Conservation (phyloP, 2,888 invertebrate genomes). For the Gastrophysa polygoni region DNA sequence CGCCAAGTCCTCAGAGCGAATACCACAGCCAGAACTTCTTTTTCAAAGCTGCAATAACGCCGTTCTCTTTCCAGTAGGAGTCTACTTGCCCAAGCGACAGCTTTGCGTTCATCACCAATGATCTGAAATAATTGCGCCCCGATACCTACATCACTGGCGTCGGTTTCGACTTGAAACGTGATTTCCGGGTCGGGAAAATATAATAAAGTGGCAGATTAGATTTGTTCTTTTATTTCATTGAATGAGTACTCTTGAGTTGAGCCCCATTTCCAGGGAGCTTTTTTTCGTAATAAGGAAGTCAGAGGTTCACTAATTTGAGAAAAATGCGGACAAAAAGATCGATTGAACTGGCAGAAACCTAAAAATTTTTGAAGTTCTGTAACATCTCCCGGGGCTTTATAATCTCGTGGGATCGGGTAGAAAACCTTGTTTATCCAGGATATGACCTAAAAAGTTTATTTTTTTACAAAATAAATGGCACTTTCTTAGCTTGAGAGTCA, state of each 20-base stretch:
- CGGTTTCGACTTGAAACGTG: constrained; percentile 9
- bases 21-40: constrained; percentile 40
- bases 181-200: background rate
- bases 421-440: background rate
- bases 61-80: constrained; percentile 23
- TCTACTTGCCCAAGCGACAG: background rate
- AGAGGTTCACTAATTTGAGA: constrained; percentile 3
- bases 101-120: background rate
- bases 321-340: constrained; percentile 17
- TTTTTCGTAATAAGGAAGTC: constrained; percentile 5
- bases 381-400: constrained; percentile 18
- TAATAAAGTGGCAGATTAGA: background rate
- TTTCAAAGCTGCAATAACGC: constrained; percentile 24
- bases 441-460: constrained; percentile 12
- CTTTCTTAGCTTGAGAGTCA: constrained; percentile 17
- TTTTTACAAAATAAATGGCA: constrained; percentile 2
- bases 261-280: constrained; percentile 16
- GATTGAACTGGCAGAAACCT: constrained; percentile 16
- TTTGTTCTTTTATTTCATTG: constrained; percentile 2
- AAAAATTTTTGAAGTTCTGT: constrained; percentile 16
- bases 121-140: background rate
- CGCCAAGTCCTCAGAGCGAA: constrained; percentile 39
- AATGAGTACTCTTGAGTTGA: constrained; percentile 7
- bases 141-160: constrained; percentile 9
- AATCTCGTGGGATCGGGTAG: constrained; percentile 17